A percentile compares a stretch with the other conserved stretches of the same genome.
phyloP scores from a whole-genome alignment of 2,113 vertebrate species.

The Crypturellus undulatus region DNA sequence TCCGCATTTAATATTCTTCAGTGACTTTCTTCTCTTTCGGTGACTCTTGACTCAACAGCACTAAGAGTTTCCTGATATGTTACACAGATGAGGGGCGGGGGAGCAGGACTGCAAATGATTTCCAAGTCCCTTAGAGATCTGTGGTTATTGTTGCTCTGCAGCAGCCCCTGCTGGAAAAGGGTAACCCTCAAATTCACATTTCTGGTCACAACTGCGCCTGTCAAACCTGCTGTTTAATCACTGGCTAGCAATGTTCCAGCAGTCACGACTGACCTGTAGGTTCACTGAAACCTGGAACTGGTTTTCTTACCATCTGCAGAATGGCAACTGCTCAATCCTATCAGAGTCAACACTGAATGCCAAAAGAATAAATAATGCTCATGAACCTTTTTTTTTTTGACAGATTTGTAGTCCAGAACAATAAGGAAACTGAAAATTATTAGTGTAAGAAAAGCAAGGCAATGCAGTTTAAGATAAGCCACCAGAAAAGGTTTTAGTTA shows the following conservation, averaged over 20 bases:
- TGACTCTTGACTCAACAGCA: conserved; percentile 14
- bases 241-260: not conserved
- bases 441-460: conserved; percentile 63
- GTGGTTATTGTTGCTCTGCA: conserved; percentile 11
- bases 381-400: not conserved
- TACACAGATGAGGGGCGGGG: accelerated
- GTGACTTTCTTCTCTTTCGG: not conserved
- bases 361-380: conserved; percentile 31
- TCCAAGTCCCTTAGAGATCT: not conserved
- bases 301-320: conserved; percentile 41
- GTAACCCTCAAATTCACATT: not conserved
- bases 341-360: not conserved
- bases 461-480: conserved; percentile 33
- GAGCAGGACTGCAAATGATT: not conserved
- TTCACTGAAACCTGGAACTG: not conserved
- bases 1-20: not conserved
- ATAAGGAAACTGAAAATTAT: conserved; percentile 50
- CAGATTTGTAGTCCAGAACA: conserved; percentile 12
- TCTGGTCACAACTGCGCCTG: not conserved
- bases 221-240: conserved; percentile 6
- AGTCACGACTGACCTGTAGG: not conserved
- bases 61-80: not conserved
- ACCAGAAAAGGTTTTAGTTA: conserved; percentile 67
- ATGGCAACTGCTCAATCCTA: not conserved
- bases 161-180: conserved; percentile 62